These are phyloP conservation scores for Brachypalpus laphriformis DNA, from an alignment of 2,888 invertebrate species.

Conservation along the genomic window DNA sequence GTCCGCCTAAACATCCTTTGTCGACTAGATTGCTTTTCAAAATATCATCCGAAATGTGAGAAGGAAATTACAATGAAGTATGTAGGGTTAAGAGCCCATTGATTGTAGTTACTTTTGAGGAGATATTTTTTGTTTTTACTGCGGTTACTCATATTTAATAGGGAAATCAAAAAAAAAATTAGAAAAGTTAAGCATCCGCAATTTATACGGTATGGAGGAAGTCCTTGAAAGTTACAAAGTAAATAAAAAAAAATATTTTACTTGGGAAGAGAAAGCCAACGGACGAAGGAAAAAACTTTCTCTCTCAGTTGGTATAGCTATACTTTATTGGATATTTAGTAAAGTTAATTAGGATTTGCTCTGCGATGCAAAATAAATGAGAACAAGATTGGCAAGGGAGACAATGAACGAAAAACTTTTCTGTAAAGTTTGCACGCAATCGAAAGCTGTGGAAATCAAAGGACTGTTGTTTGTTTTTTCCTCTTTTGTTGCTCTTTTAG, in stretches of 20 bases:
- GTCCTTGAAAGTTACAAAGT: slow-evolving; percentile 33
- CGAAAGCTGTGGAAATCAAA: slow-evolving; percentile 37
- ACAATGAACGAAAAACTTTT: slow-evolving; percentile 33
- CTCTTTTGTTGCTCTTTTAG: slow-evolving; percentile 3
- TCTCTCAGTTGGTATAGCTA: slow-evolving; percentile 22
- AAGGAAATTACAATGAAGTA: background rate
- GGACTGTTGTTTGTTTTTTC: slow-evolving; percentile 17
- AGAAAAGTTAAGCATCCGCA: slow-evolving; percentile 34
- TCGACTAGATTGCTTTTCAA: background rate
- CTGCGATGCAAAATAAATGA: slow-evolving; percentile 46
- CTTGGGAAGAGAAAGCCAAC: background rate
- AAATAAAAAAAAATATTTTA: slow-evolving; percentile 34
- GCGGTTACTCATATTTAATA: slow-evolving; percentile 39
- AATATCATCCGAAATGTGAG: background rate
- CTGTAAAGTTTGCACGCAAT: slow-evolving; percentile 28
- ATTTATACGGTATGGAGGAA: slow-evolving; percentile 23
- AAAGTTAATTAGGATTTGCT: slow-evolving; percentile 57
- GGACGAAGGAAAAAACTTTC: background rate
- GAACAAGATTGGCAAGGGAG: background rate
- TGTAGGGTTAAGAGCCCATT: background rate
- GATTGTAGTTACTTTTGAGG: slow-evolving; percentile 27
- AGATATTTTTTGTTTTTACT: background rate
- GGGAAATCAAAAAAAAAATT: slow-evolving; percentile 8
- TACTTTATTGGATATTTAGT: slow-evolving; percentile 46
- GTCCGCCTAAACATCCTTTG: background rate